Evolutionary conservation across 2,113 vertebrate genomes (phyloP).

Genomic region (Sebastes schlegelii): DNA sequence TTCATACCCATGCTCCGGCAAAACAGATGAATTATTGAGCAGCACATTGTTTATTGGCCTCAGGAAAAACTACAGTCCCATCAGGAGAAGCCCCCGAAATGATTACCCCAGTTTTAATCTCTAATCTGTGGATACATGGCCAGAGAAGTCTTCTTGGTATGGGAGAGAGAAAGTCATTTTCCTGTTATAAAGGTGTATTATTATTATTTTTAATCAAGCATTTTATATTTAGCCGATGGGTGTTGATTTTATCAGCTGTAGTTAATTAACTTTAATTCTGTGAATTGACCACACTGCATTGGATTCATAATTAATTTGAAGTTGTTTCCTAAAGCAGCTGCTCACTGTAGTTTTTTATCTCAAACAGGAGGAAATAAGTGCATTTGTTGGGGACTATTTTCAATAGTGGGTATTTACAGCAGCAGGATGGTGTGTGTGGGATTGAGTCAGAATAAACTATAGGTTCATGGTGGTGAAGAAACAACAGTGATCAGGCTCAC

Average conservation of each 20-base stretch:
- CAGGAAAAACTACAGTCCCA: constrained; percentile 22
- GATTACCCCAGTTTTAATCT: not conserved
- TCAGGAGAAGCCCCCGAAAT: not conserved
- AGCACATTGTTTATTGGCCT: constrained; percentile 17
- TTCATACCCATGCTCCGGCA: not conserved
- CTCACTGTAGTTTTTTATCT: not conserved
- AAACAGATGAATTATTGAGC: constrained; percentile 48
- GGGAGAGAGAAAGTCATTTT: not conserved
- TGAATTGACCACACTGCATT: not conserved
- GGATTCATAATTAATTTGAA: not conserved
- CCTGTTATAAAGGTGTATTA: not conserved
- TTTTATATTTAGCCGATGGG: not conserved
- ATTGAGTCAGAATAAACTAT: not conserved
- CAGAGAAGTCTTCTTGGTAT: not conserved
- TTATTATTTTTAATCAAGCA: not conserved
- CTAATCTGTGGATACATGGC: constrained; percentile 8
- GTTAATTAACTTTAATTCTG: not conserved
- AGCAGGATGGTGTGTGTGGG: not conserved
- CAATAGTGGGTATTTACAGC: not conserved
- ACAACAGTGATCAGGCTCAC: not conserved
- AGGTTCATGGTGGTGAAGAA: not conserved
- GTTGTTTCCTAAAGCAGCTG: not conserved
- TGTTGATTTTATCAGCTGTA: not conserved
- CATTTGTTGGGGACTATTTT: not conserved
- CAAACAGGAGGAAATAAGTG: not conserved